Evolutionary conservation across 2,888 invertebrate genomes (phyloP), one percentile per base, ranked within the genome.

Genomic region (Apodemia duryi): DNA sequence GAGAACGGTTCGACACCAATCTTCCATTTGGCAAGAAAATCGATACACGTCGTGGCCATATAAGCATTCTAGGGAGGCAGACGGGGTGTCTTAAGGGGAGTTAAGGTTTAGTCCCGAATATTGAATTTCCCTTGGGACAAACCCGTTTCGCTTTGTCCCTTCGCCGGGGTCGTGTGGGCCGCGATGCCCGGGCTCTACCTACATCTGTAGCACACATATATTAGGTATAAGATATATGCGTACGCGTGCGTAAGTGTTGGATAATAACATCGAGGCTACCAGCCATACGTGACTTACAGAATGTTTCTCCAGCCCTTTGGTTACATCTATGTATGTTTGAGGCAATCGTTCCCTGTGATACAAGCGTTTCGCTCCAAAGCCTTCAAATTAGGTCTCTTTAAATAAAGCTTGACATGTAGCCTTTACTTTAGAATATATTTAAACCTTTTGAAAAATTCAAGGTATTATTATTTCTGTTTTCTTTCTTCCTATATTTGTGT

Each of bases 101-200:
- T 88, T 91, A 91, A 88, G 91, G 91, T 91, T 91, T 91, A 91
- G 91, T 90, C 91, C 92, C 92, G 92, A 92, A 92, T 92, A 92
- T 92, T 92, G 92, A 92, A 92, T 92, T 92, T 92, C 92, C 92
- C 92, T 87, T 86, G 92, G 91, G 92, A 92, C 91, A 91, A 92
- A 92, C 92, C 92, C 91, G 91, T 91, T 91, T 91, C 91, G 84
- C 91, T 90, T 91, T 91, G 91, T 91, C 91, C 91, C 91, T 91
- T 90, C 81, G 83, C 81, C 80, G 85, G 89, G 91, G 90, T 89
- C 89, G 91, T 88, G 86, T 88, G 86, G 89, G 90, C 88, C 85
- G 82, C 75, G 83, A 83, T 88, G 90, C 91, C 90, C 90, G 90
- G 90, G 90, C 84, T 74, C 68, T 78, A 74, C 38, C 38, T 38